Evolutionary conservation across 2,113 vertebrate species (phyloP), one percentile per base, ranked within the genome.

Genomic region (Synchiropus splendidus): DNA sequence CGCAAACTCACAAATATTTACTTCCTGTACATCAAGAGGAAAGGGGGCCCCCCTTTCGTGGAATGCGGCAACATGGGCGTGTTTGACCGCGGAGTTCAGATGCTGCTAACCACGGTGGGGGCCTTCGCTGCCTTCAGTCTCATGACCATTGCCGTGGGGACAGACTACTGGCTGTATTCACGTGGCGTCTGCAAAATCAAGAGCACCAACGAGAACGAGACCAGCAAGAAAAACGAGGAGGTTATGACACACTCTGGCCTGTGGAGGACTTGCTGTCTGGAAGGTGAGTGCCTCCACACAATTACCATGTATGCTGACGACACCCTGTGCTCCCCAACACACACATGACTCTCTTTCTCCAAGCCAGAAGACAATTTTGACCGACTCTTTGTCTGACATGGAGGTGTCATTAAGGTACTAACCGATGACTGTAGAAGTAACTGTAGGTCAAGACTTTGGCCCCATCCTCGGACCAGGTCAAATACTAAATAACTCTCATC

Each of bases 61-160:
- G 91, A 94, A 95, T 95, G 92, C 87, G 91, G 94, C 88, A 95
- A 89, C 89, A 97, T 97, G 94, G 94, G 94, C 74, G 91, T 94
- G 80, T 97, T 95, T 95, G 94, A 97, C 86, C 91, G 92, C 87
- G 92, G 93, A 84, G 91, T 98, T 87, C 94, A 97, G 87, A 98
- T 97, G 92, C 90, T 98, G 84, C 90, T 98, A 86, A 97, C 92
- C 88, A 97, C 92, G 80, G 94, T 97, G 85, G 94, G 94, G 86
- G 92, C 94, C 84, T 98, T 98, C 77, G 92, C 94, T 74, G 94
- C 94, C 86, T 97, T 97, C 90, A 97, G 92, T 80, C 90, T 97
- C 78, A 97, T 97, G 94, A 97, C 94, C 86, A 97, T 97, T 75
- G 92, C 92, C 72, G 92, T 97, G 83, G 94, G 94, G 58, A 97